Conservation (phyloP, 2,888 invertebrate genomes). For the Nezara viridula region DNA sequence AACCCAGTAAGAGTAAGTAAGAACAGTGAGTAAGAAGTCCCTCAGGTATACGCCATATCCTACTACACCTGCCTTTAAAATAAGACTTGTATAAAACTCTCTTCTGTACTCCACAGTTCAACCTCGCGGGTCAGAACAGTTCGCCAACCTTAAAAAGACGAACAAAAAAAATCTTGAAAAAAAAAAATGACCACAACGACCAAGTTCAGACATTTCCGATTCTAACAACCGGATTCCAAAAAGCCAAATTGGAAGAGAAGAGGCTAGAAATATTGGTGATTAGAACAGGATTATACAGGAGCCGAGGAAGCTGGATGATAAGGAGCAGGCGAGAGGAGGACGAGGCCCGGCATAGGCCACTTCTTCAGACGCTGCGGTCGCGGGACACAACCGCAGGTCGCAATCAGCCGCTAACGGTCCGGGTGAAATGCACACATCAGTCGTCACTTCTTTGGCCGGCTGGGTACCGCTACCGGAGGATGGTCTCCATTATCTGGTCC, state of each 20-base stretch:
- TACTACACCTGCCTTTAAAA: no score
- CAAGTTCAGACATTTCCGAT: not conserved
- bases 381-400: conserved; percentile 34
- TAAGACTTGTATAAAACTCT: not conserved
- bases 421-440: conserved; percentile 46
- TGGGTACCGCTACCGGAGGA: conserved; percentile 21
- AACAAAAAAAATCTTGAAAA: not conserved
- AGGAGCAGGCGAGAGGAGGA: not conserved
- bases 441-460: conserved; percentile 28
- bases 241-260: not conserved
- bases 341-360: conserved; percentile 16
- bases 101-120: not conserved
- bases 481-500: conserved; percentile 8
- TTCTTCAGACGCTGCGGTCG: conserved; percentile 32
- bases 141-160: not conserved
- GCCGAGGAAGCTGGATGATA: not conserved
- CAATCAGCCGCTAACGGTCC: conserved; percentile 41
- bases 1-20: no score
- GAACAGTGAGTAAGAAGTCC: no score
- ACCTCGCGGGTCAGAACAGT: not conserved
- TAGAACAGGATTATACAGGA: conserved; percentile 12
- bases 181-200: conserved; percentile 1
- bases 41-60: no score
- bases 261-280: conserved; percentile 1
- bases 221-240: conserved; percentile 7